Conservation (phyloP, 2,797 vertebrate genomes). For the Mormyrops boulengeri region DNA sequence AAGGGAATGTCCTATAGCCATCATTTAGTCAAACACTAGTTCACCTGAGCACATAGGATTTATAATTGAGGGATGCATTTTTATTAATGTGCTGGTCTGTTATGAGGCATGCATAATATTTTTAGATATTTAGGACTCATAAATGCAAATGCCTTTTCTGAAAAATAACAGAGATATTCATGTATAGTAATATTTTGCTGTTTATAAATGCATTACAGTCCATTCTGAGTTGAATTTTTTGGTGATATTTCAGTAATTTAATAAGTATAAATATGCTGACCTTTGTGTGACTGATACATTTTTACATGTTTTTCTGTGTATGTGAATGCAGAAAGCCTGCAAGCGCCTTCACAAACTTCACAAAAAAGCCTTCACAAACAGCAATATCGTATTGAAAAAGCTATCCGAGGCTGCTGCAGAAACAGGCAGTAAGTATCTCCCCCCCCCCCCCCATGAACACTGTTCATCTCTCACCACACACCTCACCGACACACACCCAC, state of each 20-base stretch:
- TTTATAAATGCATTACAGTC: background rate
- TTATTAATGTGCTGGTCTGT: background rate
- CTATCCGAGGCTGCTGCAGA: background rate
- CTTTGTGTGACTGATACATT: background rate
- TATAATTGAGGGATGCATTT: background rate
- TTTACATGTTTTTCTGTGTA: background rate
- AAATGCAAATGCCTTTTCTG: background rate
- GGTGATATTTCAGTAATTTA: background rate
- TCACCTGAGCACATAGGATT: background rate
- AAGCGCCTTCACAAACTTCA: background rate
- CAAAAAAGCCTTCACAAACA: background rate
- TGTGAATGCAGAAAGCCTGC: background rate
- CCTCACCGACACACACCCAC: constrained; percentile 16
- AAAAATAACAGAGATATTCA: background rate
- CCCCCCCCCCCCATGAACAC: background rate
- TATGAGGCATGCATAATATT: background rate
- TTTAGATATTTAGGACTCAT: background rate
- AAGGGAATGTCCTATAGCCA: background rate
- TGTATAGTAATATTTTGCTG: background rate
- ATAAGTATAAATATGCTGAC: background rate
- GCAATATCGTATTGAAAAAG: background rate
- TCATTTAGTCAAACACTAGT: background rate
- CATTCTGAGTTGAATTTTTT: background rate
- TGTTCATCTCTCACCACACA: background rate
- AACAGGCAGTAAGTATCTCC: background rate